phyloP scores from a whole-genome alignment of 2,797 vertebrate species.

The Lerista edwardsae region DNA sequence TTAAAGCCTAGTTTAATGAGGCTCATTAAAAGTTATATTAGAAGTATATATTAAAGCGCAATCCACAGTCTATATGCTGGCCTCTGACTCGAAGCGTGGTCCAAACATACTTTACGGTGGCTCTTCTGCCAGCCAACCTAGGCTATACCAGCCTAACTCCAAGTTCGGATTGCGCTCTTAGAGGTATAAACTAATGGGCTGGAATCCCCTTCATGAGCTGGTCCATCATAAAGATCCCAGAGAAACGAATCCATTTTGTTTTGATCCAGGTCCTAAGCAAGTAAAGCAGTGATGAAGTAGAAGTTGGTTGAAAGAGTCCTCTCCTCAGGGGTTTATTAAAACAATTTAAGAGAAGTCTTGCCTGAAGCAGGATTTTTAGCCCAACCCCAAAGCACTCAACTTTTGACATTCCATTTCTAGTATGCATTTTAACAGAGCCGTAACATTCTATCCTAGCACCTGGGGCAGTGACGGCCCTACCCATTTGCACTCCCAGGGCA shows the following conservation, averaged over 20 bases:
- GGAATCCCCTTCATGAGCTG: background rate
- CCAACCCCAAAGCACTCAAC: background rate
- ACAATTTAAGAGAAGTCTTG: background rate
- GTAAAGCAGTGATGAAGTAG: background rate
- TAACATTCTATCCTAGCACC: too few relatives aligned
- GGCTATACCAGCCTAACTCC: too few relatives aligned
- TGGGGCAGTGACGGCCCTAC: too few relatives aligned
- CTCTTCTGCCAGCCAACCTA: too few relatives aligned
- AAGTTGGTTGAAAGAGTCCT: background rate
- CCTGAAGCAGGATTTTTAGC: background rate
- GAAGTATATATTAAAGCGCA: too few relatives aligned
- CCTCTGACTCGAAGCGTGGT: too few relatives aligned
- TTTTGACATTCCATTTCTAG: background rate
- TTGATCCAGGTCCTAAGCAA: background rate
- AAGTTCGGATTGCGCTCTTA: too few relatives aligned
- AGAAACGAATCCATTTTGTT: background rate
- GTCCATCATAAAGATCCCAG: background rate
- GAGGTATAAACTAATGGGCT: too few relatives aligned
- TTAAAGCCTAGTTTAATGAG: background rate
- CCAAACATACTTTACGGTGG: too few relatives aligned
- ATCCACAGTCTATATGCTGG: too few relatives aligned
- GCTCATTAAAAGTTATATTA: background rate
- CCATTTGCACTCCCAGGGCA: too few relatives aligned
- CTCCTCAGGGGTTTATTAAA: slow-evolving; percentile 1
- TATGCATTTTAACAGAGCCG: too few relatives aligned